These are phyloP conservation scores for Laothoe populi DNA, from an alignment of 2,888 invertebrate species.

Conservation along the genomic window DNA sequence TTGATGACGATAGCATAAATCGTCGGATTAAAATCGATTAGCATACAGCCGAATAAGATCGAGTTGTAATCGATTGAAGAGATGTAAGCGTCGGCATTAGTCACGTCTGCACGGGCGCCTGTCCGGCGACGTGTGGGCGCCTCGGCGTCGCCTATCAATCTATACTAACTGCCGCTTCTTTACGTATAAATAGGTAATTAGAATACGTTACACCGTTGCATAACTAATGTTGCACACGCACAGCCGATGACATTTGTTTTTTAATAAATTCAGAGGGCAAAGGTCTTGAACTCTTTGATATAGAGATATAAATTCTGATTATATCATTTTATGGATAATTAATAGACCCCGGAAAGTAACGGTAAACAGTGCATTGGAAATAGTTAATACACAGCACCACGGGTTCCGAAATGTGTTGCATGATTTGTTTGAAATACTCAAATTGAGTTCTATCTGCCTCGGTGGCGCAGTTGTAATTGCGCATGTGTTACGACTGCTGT, in stretches of 20 bases:
- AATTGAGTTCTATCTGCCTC: too few relatives aligned
- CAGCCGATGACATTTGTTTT: constrained; percentile 14
- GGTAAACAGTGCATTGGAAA: too few relatives aligned
- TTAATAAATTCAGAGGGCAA: constrained; percentile 13
- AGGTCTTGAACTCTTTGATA: neutral
- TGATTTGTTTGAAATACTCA: too few relatives aligned
- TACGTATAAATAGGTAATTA: constrained; percentile 52
- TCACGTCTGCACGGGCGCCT: constrained; percentile 33
- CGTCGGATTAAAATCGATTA: constrained; percentile 6
- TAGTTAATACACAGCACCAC: too few relatives aligned
- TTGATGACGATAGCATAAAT: neutral
- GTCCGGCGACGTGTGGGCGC: constrained; percentile 53
- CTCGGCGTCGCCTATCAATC: constrained; percentile 47
- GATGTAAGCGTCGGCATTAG: constrained; percentile 28
- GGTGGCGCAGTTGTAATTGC: too few relatives aligned
- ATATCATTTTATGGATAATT: too few relatives aligned
- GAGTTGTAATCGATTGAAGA: constrained; percentile 21
- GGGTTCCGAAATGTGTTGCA: too few relatives aligned
- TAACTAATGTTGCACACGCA: constrained; percentile 7
- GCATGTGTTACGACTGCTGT: too few relatives aligned
- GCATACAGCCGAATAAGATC: constrained; percentile 12
- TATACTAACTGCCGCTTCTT: constrained; percentile 41
- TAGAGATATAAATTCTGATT: too few relatives aligned
- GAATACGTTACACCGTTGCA: constrained; percentile 36
- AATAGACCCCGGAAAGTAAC: too few relatives aligned